Base-by-base conservation (phyloP, 2,797 vertebrate species). In the Gadopsis bispinosus region DNA sequence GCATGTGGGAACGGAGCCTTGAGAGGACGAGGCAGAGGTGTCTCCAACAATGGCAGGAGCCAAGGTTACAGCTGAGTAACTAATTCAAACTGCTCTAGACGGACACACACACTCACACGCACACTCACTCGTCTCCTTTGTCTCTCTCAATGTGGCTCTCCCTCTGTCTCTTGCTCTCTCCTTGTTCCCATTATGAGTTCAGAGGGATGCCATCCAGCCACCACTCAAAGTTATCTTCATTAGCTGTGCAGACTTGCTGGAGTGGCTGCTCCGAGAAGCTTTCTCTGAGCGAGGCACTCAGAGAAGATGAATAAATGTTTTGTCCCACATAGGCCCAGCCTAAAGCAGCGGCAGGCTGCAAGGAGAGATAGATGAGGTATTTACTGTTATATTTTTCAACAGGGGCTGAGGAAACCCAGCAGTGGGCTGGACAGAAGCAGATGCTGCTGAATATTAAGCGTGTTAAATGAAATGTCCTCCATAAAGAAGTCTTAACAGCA, bases 41-140 rank as follows among this genome's bases (percentile, higher is more conserved):
- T 92, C 93, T 91, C 79, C 90, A 87, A 94, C 92, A 93, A 92
- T 92, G 88, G 89, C 88, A 81, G 88, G 86, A 92, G 91, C 92
- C 93, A 93, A 94, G 94, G 94, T 93, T 92, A 92, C 85, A 89
- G 91, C 91, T 92, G 89, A 91, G 92, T 93, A 91, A 94, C 94
- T 93, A 87, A 93, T 92, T 93, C 91, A 90, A 83, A 92, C 85
- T 79, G 81, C 90, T 87, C 81, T 48, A 73, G 82, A 89, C 87
- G 86, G 86, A 88, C 88, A 71, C 85, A 78, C 86, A 53, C 81
- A 37, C 83, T 59, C 73, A 54, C 45, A 29, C 43, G 12, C 82
- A 61, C 86, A 78, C 83, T 68, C 81, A 39, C 80, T 84, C 56
- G 69, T 85, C 84, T 74, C 83, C 75, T 91, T 88, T 91, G 86